Conservation (phyloP, 1,140 invertebrate genomes). For the Drosophila ohnishii region DNA sequence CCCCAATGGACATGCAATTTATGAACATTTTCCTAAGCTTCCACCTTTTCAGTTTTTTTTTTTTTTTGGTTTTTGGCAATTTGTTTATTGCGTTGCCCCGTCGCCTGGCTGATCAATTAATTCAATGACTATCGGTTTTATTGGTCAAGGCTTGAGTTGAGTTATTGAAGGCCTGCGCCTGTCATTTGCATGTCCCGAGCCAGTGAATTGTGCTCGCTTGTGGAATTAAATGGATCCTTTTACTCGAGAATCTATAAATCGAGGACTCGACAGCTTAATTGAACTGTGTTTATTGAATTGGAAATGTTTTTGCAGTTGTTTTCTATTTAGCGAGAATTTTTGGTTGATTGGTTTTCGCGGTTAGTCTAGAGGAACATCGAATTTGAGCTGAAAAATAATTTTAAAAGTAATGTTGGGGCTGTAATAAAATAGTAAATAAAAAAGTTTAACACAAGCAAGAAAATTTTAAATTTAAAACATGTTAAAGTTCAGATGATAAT, state of each 20-base stretch:
- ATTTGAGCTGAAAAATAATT: too few relatives aligned
- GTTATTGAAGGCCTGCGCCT: constrained; percentile 48
- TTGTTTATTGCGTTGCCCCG: constrained; percentile 54
- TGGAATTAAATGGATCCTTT: constrained; percentile 53
- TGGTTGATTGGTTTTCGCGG: background rate
- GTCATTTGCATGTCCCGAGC: constrained; percentile 63
- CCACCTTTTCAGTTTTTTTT: background rate
- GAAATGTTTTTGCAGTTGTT: constrained; percentile 19
- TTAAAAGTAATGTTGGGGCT: background rate
- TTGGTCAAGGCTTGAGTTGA: constrained; percentile 43
- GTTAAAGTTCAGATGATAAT: background rate
- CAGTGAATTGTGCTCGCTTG: constrained; percentile 41
- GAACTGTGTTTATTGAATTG: constrained; percentile 32
- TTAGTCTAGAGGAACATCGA: too few relatives aligned
- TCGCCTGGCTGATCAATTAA: constrained; percentile 62
- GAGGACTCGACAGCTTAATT: constrained; percentile 22
- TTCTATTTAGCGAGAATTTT: background rate
- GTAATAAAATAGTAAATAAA: background rate
- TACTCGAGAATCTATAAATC: constrained; percentile 39
- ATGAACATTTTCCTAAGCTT: constrained; percentile 37
- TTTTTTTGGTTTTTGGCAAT: constrained; percentile 24
- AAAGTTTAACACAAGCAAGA: background rate
- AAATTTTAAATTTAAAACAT: too few relatives aligned
- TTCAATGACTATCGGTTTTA: constrained; percentile 52
- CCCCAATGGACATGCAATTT: constrained; percentile 41